Percentiles rank a stretch among this genome's conserved stretches.
Evolutionary conservation across 2,888 invertebrate species (phyloP).

Genomic region (Euzophera pinguis): DNA sequence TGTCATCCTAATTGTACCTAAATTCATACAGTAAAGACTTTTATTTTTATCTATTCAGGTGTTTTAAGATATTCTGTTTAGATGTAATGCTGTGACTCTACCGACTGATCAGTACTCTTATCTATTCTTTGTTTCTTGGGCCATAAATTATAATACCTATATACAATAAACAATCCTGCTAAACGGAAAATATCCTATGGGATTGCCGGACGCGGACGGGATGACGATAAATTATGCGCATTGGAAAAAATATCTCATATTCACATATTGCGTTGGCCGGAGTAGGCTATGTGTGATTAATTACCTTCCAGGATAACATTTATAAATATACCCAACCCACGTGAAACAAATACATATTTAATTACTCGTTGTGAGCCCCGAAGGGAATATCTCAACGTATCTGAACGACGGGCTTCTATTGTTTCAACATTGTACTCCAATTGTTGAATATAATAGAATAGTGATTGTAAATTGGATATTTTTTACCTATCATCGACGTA

Average conservation of each 20-base stretch:
- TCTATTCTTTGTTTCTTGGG: no score
- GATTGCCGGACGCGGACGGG: neutral
- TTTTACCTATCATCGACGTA: no score
- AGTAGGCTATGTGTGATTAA: neutral
- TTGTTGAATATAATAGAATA: neutral
- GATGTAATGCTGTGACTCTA: no score
- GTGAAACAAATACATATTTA: neutral
- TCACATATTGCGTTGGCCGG: neutral
- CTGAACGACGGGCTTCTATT: neutral
- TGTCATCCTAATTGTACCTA: no score
- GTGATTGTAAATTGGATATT: no score
- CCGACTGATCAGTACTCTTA: no score
- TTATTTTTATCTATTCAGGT: no score
- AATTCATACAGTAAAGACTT: no score
- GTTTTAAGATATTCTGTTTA: no score
- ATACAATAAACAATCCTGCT: neutral
- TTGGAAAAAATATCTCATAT: conserved; percentile 6
- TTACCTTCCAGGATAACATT: neutral
- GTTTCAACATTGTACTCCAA: neutral
- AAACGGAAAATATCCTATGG: neutral
- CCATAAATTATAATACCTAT: no score
- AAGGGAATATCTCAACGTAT: neutral
- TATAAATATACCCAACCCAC: neutral
- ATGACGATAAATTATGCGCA: conserved; percentile 4
- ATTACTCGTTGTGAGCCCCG: neutral